Percentiles rank a stretch among this genome's conserved stretches.
These are phyloP conservation scores for Chiridota heheva DNA, from an alignment of 35 echinoderm and acorn worm species.

Conservation along the genomic window DNA sequence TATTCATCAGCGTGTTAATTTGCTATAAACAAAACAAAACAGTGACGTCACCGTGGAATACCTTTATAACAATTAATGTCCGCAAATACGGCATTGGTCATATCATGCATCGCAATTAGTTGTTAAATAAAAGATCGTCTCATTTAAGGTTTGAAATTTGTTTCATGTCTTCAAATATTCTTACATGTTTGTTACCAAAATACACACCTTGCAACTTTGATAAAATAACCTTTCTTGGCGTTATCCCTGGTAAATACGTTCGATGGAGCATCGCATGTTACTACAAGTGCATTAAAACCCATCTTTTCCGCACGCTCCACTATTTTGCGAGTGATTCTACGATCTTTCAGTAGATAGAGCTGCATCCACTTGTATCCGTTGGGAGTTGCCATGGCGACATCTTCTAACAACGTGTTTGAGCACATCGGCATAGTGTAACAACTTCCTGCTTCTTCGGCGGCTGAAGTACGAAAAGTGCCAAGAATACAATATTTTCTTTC, in stretches of 20 bases:
- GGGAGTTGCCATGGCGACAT: slow-evolving; percentile 54
- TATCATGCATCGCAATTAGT: too few relatives aligned
- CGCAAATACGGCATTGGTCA: too few relatives aligned
- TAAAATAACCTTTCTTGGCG: background rate
- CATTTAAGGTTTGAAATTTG: background rate
- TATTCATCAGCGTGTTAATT: too few relatives aligned
- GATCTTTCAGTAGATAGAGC: slow-evolving; percentile 38
- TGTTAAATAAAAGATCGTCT: too few relatives aligned
- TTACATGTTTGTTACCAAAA: background rate
- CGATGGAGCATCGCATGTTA: slow-evolving; percentile 60
- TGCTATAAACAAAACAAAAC: too few relatives aligned
- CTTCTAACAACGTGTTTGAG: slow-evolving; percentile 41
- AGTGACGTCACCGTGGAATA: too few relatives aligned
- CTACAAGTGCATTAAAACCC: slow-evolving; percentile 72
- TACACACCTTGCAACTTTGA: background rate
- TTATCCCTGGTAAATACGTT: background rate
- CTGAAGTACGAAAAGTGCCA: too few relatives aligned
- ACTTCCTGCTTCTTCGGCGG: too few relatives aligned
- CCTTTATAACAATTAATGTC: too few relatives aligned
- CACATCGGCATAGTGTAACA: too few relatives aligned
- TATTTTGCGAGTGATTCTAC: slow-evolving; percentile 31
- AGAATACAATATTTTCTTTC: too few relatives aligned
- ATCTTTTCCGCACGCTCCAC: slow-evolving; percentile 51
- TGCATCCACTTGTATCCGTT: slow-evolving; percentile 55
- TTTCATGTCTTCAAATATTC: background rate